These are phyloP conservation scores for Choreutis nemorana DNA, from an alignment of 2,888 invertebrate species.

Conservation along the genomic window DNA sequence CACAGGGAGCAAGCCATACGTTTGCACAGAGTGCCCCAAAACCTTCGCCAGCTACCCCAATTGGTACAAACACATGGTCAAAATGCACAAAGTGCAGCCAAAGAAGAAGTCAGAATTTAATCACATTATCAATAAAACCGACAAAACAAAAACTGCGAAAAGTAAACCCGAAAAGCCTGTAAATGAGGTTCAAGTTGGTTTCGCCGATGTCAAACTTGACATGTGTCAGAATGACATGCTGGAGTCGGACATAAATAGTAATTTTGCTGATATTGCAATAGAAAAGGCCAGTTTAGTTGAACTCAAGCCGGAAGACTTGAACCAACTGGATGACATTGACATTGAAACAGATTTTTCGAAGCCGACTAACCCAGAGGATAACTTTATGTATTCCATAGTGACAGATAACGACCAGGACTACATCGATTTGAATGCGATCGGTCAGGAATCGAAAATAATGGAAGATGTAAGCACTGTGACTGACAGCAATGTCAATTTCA, in stretches of 20 bases:
- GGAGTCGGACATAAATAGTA: slow-evolving; percentile 1
- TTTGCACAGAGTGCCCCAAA: slow-evolving; percentile 62
- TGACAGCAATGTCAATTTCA: too few relatives aligned
- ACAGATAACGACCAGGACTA: too few relatives aligned
- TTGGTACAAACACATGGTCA: slow-evolving; percentile 61
- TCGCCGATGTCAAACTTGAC: not conserved
- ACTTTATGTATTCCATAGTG: too few relatives aligned
- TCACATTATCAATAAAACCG: slow-evolving; percentile 9
- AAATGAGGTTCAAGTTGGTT: slow-evolving; percentile 1
- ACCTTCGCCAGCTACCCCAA: slow-evolving; percentile 66
- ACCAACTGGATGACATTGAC: too few relatives aligned
- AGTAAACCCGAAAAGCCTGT: slow-evolving; percentile 6
- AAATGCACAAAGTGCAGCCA: slow-evolving; percentile 31
- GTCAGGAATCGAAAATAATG: too few relatives aligned
- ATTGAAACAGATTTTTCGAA: too few relatives aligned
- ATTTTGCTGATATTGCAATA: too few relatives aligned
- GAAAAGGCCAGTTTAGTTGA: too few relatives aligned
- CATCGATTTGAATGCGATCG: too few relatives aligned
- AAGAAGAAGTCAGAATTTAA: slow-evolving; percentile 14
- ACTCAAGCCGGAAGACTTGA: too few relatives aligned
- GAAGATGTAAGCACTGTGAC: too few relatives aligned
- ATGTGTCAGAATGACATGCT: not conserved
- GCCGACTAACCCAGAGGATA: too few relatives aligned
- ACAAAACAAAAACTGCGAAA: slow-evolving; percentile 5
- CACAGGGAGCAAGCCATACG: slow-evolving; percentile 60